phyloP scores from a whole-genome alignment of 2,113 vertebrate species.

The Bubo scandiacus region DNA sequence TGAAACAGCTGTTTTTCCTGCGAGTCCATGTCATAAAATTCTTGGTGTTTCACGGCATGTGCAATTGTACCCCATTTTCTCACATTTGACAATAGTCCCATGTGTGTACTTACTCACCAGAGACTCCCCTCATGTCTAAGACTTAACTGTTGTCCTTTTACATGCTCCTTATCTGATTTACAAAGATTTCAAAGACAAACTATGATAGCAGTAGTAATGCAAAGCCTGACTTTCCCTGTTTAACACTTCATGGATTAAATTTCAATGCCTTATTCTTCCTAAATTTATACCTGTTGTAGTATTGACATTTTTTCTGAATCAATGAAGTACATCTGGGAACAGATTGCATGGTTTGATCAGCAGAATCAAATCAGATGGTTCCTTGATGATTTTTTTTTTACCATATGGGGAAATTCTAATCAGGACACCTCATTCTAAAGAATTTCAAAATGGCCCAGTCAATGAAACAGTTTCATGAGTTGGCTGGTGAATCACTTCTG shows the following conservation, averaged over 20 bases:
- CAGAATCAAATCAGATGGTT: background rate
- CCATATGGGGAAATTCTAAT: background rate
- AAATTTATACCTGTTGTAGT: background rate
- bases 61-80: background rate
- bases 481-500: background rate
- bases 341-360: background rate
- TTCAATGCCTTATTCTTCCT: background rate
- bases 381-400: background rate
- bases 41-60: background rate
- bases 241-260: background rate
- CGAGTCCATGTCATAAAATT: background rate
- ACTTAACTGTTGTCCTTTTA: background rate
- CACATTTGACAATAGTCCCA: background rate
- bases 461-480: background rate
- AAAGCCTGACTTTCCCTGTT: background rate
- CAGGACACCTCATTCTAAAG: background rate
- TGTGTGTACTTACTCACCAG: background rate
- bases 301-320: background rate
- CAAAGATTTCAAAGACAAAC: background rate
- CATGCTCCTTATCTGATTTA: rapidly evolving
- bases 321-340: background rate
- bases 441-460: background rate
- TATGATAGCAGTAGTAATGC: background rate
- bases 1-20: background rate
- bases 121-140: background rate